phyloP scores from a whole-genome alignment of 2,797 vertebrate species.

The Eleutherodactylus coqui region DNA sequence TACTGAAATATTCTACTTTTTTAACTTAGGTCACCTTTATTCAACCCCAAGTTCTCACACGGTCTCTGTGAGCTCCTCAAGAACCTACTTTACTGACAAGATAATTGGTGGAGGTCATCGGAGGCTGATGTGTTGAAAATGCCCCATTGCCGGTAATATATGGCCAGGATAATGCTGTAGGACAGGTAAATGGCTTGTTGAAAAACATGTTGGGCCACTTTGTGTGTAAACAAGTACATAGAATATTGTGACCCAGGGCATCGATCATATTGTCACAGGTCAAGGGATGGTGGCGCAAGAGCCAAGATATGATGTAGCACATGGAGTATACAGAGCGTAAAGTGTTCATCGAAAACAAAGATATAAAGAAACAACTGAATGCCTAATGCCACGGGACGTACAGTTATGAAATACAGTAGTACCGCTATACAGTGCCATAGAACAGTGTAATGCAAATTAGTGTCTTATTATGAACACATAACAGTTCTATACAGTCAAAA shows the following conservation, averaged over 20 bases:
- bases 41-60: conserved; percentile 44
- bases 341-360: too few relatives aligned
- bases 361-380: too few relatives aligned
- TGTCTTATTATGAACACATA: not conserved
- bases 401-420: not conserved
- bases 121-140: conserved; percentile 45
- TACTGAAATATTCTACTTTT: conserved; percentile 55
- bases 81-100: conserved; percentile 17
- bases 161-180: not conserved
- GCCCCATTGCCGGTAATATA: not conserved
- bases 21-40: conserved; percentile 54
- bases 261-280: not conserved
- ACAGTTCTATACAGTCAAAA: not conserved
- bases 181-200: conserved; percentile 13
- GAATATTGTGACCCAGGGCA: not conserved
- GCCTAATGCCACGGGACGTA: too few relatives aligned
- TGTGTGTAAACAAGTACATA: not conserved
- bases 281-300: too few relatives aligned
- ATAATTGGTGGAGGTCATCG: conserved; percentile 25
- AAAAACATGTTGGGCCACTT: conserved; percentile 7
- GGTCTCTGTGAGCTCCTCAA: conserved; percentile 47
- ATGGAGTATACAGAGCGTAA: too few relatives aligned
- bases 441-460: not conserved
- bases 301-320: too few relatives aligned
- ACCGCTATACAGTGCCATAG: not conserved